A percentile compares a stretch with the other conserved stretches of the same genome.
phyloP scores from a whole-genome alignment of 2,888 invertebrate genomes.

The Melipona bicolor region DNA sequence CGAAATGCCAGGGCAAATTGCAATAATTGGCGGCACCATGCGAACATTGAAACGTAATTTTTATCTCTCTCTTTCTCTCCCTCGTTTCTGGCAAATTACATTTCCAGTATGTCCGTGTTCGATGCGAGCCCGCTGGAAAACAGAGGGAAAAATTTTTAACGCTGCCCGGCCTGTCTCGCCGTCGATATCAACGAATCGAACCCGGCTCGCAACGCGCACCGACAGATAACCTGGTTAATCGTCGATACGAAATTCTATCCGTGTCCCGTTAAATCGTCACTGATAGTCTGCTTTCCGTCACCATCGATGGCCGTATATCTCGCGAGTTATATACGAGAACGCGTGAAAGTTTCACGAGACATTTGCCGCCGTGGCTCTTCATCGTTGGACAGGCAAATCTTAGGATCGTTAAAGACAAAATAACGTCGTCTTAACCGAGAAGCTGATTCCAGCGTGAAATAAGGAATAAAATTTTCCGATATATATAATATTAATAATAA shows the following conservation, averaged over 20 bases:
- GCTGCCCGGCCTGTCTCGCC: background rate
- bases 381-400: no score
- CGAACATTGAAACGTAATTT: constrained; percentile 57
- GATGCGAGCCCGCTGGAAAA: background rate
- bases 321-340: background rate
- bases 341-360: constrained; percentile 39
- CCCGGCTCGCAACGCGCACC: constrained; percentile 11
- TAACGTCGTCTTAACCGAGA: no score
- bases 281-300: constrained; percentile 46
- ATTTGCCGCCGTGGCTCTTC: background rate
- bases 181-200: constrained; percentile 28
- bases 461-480: no score
- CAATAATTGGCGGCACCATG: constrained; percentile 53
- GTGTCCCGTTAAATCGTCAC: constrained; percentile 55
- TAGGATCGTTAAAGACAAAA: no score
- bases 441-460: no score
- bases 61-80: constrained; percentile 41
- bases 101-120: constrained; percentile 15
- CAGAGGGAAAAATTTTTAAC: constrained; percentile 36
- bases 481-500: no score
- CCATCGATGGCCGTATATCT: background rate
- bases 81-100: constrained; percentile 38
- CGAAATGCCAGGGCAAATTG: constrained; percentile 44
- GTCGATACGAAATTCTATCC: constrained; percentile 53
- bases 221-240: constrained; percentile 39